phyloP scores from a whole-genome alignment of 2,797 vertebrate species.

The Acanthopagrus latus region DNA sequence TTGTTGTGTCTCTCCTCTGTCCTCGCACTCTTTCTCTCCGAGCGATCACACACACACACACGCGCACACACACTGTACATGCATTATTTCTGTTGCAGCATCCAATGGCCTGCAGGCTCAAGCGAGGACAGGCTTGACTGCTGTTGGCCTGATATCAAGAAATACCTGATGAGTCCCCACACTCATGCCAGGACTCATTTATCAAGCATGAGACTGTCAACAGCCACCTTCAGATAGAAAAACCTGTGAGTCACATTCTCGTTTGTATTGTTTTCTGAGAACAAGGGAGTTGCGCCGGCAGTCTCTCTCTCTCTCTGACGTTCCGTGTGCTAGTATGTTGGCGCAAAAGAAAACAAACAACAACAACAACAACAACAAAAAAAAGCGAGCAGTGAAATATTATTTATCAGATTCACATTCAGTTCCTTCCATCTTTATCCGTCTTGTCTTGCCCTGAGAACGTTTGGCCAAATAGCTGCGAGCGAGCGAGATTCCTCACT shows the following conservation, averaged over 20 bases:
- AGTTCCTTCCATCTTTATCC: conserved; percentile 23
- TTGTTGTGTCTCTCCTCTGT: conserved; percentile 37
- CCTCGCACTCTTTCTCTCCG: conserved; percentile 16
- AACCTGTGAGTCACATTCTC: conserved; percentile 51
- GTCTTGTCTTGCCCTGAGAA: conserved; percentile 59
- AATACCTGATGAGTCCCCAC: conserved; percentile 76
- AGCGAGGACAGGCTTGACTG: conserved; percentile 80
- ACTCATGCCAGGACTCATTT: conserved; percentile 77
- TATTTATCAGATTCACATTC: conserved; percentile 19
- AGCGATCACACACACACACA: conserved; percentile 12
- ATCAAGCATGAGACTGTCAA: conserved; percentile 69
- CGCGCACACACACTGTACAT: conserved; percentile 23
- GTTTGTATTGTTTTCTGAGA: conserved; percentile 39
- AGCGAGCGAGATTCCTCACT: conserved; percentile 38
- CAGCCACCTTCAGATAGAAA: conserved; percentile 47
- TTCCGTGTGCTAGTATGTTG: not conserved
- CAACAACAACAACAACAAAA: too few relatives aligned
- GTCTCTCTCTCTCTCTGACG: conserved; percentile 4
- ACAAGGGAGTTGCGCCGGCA: conserved; percentile 11
- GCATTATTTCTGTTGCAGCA: conserved; percentile 56
- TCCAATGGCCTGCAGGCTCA: conserved; percentile 75
- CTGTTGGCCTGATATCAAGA: conserved; percentile 75
- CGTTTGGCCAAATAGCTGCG: conserved; percentile 39
- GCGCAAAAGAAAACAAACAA: too few relatives aligned
- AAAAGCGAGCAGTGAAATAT: conserved; percentile 1